These are phyloP conservation scores for Lasioglossum zephyrum DNA, from an alignment of 2,888 invertebrate genomes.

Conservation along the genomic window DNA sequence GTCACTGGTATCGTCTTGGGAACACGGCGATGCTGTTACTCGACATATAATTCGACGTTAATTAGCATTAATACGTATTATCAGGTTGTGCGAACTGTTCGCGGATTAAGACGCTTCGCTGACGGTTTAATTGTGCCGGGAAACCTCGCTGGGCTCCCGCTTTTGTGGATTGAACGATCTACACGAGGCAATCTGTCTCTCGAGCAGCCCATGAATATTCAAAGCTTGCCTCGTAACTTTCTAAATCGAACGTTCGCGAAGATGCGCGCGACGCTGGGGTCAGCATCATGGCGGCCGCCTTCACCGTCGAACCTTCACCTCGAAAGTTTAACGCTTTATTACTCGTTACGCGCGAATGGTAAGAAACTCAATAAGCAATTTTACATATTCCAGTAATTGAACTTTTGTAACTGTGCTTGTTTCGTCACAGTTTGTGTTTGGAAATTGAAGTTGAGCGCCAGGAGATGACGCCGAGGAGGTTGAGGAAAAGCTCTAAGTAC, in stretches of 20 bases:
- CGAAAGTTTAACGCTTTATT: not conserved
- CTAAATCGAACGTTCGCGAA: not conserved
- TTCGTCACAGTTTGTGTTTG: not conserved
- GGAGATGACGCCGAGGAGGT: not conserved
- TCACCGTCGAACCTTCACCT: not conserved
- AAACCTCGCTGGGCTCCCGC: not conserved
- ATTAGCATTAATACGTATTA: slow-evolving; percentile 29
- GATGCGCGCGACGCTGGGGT: not conserved
- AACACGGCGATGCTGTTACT: slow-evolving; percentile 12
- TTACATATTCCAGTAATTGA: not conserved
- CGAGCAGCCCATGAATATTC: not conserved
- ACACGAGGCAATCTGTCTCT: not conserved
- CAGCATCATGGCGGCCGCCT: not conserved
- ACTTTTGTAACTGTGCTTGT: not conserved
- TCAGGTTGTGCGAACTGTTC: slow-evolving; percentile 20
- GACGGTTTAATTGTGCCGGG: slow-evolving; percentile 8
- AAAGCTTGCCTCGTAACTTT: not conserved
- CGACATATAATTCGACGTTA: slow-evolving; percentile 27
- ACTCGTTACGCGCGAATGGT: not conserved
- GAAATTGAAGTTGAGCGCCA: not conserved
- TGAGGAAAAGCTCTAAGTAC: not conserved
- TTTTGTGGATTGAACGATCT: not conserved
- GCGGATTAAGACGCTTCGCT: not conserved
- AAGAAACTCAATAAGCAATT: not conserved
- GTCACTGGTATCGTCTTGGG: not conserved